These are phyloP conservation scores for Macrochelys suwanniensis DNA, from an alignment of 2,797 vertebrate species.

Conservation along the genomic window DNA sequence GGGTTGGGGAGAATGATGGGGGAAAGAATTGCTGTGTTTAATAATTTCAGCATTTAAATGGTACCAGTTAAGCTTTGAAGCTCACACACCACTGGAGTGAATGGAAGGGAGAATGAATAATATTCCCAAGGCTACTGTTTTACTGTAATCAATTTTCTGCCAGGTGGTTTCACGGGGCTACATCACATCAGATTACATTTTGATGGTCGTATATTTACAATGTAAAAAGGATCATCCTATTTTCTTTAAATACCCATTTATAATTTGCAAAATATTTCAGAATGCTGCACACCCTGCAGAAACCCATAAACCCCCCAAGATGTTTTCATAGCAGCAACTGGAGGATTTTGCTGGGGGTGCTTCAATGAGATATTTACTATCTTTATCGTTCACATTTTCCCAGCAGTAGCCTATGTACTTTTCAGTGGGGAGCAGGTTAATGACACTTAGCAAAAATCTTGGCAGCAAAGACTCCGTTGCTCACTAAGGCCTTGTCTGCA, in stretches of 20 bases:
- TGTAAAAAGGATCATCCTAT: slow-evolving; percentile 34
- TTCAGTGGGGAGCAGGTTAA: slow-evolving; percentile 1
- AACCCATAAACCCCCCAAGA: slow-evolving; percentile 53
- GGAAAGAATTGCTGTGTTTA: neutral
- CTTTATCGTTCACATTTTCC: neutral
- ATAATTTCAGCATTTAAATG: slow-evolving; percentile 28
- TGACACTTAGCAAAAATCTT: neutral
- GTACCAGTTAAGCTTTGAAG: neutral
- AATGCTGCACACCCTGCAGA: slow-evolving; percentile 27
- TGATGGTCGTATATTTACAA: slow-evolving; percentile 40
- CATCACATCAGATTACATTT: slow-evolving; percentile 41
- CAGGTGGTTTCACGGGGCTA: slow-evolving; percentile 44
- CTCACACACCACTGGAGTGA: neutral
- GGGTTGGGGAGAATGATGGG: neutral
- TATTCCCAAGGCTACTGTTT: slow-evolving; percentile 35
- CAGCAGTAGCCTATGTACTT: neutral
- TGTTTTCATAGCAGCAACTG: neutral
- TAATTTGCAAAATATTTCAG: slow-evolving; percentile 40
- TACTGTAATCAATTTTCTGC: slow-evolving; percentile 62
- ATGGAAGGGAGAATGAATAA: neutral
- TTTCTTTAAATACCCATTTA: neutral
- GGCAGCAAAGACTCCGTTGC: neutral
- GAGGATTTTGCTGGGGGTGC: neutral
- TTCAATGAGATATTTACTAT: neutral
- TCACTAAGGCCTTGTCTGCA: neutral